A percentile compares a stretch with the other conserved stretches of the same genome.
phyloP scores from a whole-genome alignment of 2,888 invertebrate species.

The Mythimna vitellina region DNA sequence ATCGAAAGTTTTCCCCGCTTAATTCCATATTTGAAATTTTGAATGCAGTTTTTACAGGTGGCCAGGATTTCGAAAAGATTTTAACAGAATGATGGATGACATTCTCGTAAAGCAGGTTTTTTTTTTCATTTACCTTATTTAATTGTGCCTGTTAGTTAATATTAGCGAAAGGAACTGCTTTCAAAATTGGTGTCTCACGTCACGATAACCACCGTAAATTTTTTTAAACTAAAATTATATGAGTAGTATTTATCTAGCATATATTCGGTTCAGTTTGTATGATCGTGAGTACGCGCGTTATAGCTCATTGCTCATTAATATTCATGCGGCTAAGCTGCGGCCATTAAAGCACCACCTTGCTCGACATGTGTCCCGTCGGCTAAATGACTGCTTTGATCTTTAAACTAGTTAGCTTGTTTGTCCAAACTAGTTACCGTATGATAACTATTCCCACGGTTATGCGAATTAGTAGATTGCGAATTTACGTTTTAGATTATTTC shows the following conservation, averaged over 20 bases:
- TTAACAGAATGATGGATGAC: neutral
- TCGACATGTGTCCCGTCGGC: conserved; percentile 51
- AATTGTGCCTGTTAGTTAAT: neutral
- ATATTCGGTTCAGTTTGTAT: neutral
- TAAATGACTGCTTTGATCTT: conserved; percentile 60
- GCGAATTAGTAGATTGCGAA: conserved; percentile 21
- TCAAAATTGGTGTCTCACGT: neutral
- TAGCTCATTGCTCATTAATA: conserved; percentile 75
- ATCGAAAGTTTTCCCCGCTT: neutral
- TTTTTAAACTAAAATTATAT: neutral
- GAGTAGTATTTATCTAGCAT: neutral
- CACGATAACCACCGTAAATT: neutral
- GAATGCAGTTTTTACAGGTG: neutral
- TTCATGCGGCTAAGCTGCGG: conserved; percentile 75
- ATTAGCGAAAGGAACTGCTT: neutral
- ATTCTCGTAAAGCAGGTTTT: neutral
- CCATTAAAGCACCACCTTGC: conserved; percentile 77
- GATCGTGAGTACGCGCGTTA: conserved; percentile 64
- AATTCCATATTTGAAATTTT: neutral
- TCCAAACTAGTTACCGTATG: conserved; percentile 58
- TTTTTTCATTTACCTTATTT: too few species aligned
- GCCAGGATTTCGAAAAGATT: neutral
- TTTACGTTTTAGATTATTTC: neutral
- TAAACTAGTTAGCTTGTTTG: conserved; percentile 56
- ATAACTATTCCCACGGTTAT: conserved; percentile 50